These are phyloP conservation scores for Dromococcyx pavoninus DNA, from an alignment of 2,797 vertebrate species.

Conservation along the genomic window DNA sequence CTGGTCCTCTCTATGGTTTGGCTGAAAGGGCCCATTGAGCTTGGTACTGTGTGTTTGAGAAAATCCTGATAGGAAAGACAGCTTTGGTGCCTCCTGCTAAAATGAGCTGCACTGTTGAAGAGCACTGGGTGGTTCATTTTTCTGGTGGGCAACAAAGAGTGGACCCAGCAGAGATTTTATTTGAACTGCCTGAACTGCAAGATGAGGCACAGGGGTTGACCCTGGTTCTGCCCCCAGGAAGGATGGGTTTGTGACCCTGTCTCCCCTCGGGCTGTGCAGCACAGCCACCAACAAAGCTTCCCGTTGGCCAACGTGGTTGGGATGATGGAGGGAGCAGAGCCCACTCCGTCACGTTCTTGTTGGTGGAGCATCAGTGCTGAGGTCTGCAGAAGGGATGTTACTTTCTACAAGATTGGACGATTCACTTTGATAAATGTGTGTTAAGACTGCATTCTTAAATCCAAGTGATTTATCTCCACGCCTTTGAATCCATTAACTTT, in stretches of 20 bases:
- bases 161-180: background rate
- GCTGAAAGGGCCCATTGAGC: constrained; percentile 28
- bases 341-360: background rate
- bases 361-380: background rate
- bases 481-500: constrained; percentile 29
- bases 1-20: background rate
- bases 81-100: background rate
- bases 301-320: background rate
- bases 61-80: background rate
- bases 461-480: too few species aligned
- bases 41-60: background rate
- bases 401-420: background rate
- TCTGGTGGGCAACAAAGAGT: background rate
- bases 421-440: background rate
- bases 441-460: too few species aligned
- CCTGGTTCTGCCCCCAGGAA: rapidly evolving
- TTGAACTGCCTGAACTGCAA: background rate
- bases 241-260: background rate
- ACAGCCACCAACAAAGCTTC: background rate
- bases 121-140: background rate
- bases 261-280: background rate
- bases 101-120: background rate
- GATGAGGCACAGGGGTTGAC: background rate
- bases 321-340: background rate
- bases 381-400: background rate